phyloP scores from a whole-genome alignment of 2,797 vertebrate genomes.

The Champsocephalus esox region DNA sequence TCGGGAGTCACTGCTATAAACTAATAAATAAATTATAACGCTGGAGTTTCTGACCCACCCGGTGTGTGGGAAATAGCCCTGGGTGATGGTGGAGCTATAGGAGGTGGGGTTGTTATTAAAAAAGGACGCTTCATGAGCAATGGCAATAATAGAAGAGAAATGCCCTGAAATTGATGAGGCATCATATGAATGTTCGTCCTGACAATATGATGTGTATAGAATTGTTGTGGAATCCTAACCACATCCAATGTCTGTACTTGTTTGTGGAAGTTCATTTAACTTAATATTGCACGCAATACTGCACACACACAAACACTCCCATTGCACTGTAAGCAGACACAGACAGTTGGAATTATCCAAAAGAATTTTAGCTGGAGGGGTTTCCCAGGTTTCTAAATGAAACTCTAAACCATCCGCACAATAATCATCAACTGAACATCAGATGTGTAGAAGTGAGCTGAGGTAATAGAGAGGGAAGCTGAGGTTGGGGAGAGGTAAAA shows the following conservation, averaged over 20 bases:
- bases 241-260: slow-evolving; percentile 68
- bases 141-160: slow-evolving; percentile 23
- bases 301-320: slow-evolving; percentile 50
- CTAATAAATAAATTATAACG: slow-evolving; percentile 53
- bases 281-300: slow-evolving; percentile 46
- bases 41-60: slow-evolving; percentile 5
- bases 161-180: slow-evolving; percentile 26
- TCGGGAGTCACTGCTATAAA: slow-evolving; percentile 43
- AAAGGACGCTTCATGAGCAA: slow-evolving; percentile 8
- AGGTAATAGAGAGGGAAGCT: slow-evolving; percentile 5
- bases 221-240: slow-evolving; percentile 48
- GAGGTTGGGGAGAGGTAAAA: slow-evolving; percentile 10
- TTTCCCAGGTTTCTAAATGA: slow-evolving; percentile 65
- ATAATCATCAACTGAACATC: slow-evolving; percentile 67
- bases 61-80: slow-evolving; percentile 62
- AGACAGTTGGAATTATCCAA: slow-evolving; percentile 75
- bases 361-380: slow-evolving; percentile 81
- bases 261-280: slow-evolving; percentile 62
- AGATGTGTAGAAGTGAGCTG: slow-evolving; percentile 26
- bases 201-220: slow-evolving; percentile 26
- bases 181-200: slow-evolving; percentile 18
- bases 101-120: slow-evolving; percentile 28
- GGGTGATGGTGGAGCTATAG: slow-evolving; percentile 33
- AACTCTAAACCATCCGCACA: slow-evolving; percentile 56
- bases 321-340: slow-evolving; percentile 54